These are phyloP conservation scores for Apostichopus parvimensis DNA, from an alignment of 35 echinoderm and acorn worm species.

Conservation along the genomic window DNA sequence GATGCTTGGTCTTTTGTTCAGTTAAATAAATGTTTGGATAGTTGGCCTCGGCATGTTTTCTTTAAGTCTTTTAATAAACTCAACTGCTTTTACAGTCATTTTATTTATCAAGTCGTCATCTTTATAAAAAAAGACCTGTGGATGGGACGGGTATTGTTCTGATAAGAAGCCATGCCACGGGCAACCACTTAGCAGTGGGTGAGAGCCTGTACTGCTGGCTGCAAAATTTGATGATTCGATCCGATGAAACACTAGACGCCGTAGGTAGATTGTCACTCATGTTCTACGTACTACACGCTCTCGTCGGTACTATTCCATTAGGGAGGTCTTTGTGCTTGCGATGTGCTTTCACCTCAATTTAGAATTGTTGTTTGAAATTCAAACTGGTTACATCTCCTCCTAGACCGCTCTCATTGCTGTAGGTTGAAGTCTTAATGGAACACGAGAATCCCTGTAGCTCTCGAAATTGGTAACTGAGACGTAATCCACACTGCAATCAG, in stretches of 20 bases:
- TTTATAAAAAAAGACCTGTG: too few species aligned
- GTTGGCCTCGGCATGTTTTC: too few species aligned
- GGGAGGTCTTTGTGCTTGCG: background rate
- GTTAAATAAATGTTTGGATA: too few species aligned
- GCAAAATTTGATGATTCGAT: background rate
- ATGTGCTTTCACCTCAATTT: background rate
- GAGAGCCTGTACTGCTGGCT: background rate
- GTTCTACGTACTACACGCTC: background rate
- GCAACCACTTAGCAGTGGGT: background rate
- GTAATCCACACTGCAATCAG: background rate
- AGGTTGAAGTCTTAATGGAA: background rate
- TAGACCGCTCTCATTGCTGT: background rate
- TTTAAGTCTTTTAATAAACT: too few species aligned
- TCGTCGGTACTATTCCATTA: background rate
- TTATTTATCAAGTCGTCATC: too few species aligned
- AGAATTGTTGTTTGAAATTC: background rate
- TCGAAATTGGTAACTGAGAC: background rate
- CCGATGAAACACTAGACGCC: background rate
- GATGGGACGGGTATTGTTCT: too few species aligned
- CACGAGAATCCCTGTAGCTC: background rate
- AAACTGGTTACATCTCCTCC: background rate
- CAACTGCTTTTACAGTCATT: too few species aligned
- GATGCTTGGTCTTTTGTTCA: too few species aligned
- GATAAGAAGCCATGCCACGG: background rate
- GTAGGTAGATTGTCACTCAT: background rate